phyloP scores from a whole-genome alignment of 2,797 vertebrate species.

The Enteromius anoplus region DNA sequence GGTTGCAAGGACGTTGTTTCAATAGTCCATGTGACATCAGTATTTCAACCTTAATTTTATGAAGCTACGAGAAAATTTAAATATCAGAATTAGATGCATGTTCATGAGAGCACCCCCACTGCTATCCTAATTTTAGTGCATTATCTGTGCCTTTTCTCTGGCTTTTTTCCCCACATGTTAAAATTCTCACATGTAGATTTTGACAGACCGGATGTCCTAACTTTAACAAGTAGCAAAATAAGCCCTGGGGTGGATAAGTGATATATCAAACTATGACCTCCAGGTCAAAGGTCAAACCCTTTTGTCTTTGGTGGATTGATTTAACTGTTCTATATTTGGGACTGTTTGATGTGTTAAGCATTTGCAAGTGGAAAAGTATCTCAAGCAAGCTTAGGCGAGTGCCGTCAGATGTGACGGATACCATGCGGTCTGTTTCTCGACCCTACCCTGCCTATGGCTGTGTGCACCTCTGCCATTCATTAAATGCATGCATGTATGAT shows the following conservation, averaged over 20 bases:
- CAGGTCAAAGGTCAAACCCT: neutral
- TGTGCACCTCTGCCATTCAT: constrained; percentile 16
- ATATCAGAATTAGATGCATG: neutral
- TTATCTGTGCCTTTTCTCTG: neutral
- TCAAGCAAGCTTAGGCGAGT: constrained; percentile 27
- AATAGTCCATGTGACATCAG: neutral
- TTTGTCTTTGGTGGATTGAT: constrained; percentile 13
- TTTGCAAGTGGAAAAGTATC: constrained; percentile 5
- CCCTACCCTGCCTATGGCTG: constrained; percentile 12
- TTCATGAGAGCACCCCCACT: neutral
- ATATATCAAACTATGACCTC: constrained; percentile 5
- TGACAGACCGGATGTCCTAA: neutral
- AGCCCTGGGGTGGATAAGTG: neutral
- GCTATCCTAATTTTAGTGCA: neutral
- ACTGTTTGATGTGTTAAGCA: constrained; percentile 26
- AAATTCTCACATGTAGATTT: neutral
- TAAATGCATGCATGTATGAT: constrained; percentile 1
- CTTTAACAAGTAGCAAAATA: constrained; percentile 25
- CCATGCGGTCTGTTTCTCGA: constrained; percentile 11
- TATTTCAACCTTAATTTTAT: neutral
- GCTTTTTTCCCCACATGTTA: neutral
- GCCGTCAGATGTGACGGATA: constrained; percentile 27
- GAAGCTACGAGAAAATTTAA: neutral
- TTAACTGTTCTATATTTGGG: neutral
- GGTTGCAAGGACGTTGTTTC: neutral